These are phyloP conservation scores for Protophormia terraenovae DNA, from an alignment of 2,888 invertebrate genomes.

Conservation along the genomic window DNA sequence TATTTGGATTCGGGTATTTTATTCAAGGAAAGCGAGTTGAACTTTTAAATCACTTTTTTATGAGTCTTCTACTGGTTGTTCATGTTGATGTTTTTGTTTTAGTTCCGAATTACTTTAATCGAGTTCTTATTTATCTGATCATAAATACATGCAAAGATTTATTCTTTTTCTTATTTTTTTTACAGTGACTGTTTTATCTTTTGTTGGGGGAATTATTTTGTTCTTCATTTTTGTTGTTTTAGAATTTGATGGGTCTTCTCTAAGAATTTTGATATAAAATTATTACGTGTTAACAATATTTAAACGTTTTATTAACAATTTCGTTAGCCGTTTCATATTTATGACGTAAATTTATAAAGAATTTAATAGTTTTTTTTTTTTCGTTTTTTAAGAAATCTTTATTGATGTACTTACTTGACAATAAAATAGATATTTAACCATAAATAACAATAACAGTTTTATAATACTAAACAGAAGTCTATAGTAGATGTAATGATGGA, in stretches of 20 bases:
- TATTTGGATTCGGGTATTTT: slow-evolving; percentile 42
- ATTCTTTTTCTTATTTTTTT: slow-evolving; percentile 1
- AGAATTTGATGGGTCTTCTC: slow-evolving; percentile 60
- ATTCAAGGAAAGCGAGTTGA: slow-evolving; percentile 66
- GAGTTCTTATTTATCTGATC: slow-evolving; percentile 62
- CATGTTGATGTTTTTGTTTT: slow-evolving; percentile 47
- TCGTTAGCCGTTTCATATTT: slow-evolving; percentile 26
- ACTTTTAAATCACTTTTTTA: slow-evolving; percentile 65
- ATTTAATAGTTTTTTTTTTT: slow-evolving; percentile 29
- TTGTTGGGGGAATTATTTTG: slow-evolving; percentile 17
- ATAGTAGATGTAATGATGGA: not conserved
- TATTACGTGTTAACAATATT: slow-evolving; percentile 63
- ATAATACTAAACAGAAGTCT: not conserved
- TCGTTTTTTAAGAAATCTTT: slow-evolving; percentile 15
- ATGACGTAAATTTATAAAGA: slow-evolving; percentile 25
- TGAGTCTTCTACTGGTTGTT: slow-evolving; percentile 42
- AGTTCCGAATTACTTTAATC: slow-evolving; percentile 66
- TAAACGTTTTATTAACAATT: slow-evolving; percentile 53
- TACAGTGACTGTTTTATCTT: slow-evolving; percentile 13
- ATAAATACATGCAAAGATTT: slow-evolving; percentile 56
- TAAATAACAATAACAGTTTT: not conserved
- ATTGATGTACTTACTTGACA: not conserved
- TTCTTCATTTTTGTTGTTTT: slow-evolving; percentile 28
- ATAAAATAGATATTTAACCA: slow-evolving; percentile 4
- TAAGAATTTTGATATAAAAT: slow-evolving; percentile 62